Base-by-base conservation (phyloP, 2,113 vertebrate genomes). In the Prionailurus viverrinus region DNA sequence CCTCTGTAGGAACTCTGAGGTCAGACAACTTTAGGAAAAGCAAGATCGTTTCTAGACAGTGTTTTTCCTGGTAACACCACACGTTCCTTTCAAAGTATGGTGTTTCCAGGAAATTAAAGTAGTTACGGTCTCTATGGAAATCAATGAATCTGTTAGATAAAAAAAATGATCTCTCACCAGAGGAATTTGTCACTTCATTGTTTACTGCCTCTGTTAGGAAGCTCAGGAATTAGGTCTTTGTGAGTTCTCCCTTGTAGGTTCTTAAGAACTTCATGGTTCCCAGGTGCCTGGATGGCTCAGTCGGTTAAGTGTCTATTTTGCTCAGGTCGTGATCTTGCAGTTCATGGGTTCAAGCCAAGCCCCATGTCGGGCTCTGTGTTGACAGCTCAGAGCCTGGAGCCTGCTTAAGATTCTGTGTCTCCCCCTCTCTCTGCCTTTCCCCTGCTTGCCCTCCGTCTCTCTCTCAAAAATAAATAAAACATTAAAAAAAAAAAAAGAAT, bases 61-160 rank as follows among this genome's bases (percentile, higher is more conserved):
- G 96, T 93, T 91, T 96, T 13, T 94, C 94, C 92, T 95, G 98
- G 97, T 98, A 98, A 98, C 61, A 39, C 83, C 15, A 33, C 53
- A 97, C 91, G 95, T 98, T 97, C 96, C 95, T 97, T 98, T 98
- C 98, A 97, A 98, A 95, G 98, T 87, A 84, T 5, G 51, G 85
- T 93, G 96, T 98, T 53, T 98, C 97, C 98, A 99, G 98, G 98
- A 99, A 99, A 96, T 97, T 96, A 15, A 92, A 87, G 86, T 90
- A 29, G 39, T 98, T 97, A 97, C 96, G 94, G 97, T 98, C 98
- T 98, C 97, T 95, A 25, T 93, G 98, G 98, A 98, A 97, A 68
- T 97, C 13, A 39, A 15, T 84, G 68, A 90, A 68, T 94, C 55
- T 73, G 33, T 93, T 96, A 82, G 0, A 11, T 97, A 0, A 69